phyloP scores from a whole-genome alignment of 1,140 invertebrate genomes.

The Brachionus calyciflorus region DNA sequence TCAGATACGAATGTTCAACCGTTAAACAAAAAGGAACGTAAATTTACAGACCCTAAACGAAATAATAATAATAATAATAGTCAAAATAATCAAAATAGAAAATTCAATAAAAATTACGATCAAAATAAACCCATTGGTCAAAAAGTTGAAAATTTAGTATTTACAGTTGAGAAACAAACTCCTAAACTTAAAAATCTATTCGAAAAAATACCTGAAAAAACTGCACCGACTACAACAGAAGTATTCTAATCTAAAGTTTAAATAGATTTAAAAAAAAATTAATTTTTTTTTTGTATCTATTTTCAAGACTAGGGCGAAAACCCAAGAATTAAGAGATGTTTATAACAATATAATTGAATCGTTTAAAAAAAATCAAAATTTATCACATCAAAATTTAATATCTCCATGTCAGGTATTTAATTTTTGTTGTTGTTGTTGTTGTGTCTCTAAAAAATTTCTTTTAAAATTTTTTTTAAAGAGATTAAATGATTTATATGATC shows the following conservation, averaged over 20 bases:
- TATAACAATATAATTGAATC: not conserved
- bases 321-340: not conserved
- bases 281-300: too few species aligned
- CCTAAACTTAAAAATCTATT: too few species aligned
- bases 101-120: too few species aligned
- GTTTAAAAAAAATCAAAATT: conserved; percentile 4
- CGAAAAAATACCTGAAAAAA: too few species aligned
- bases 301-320: too few species aligned
- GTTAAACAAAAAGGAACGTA: not conserved
- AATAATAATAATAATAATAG: not conserved
- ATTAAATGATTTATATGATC: conserved; percentile 15
- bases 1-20: not conserved
- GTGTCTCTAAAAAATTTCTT: not conserved
- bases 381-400: conserved; percentile 11
- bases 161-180: too few species aligned
- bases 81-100: too few species aligned
- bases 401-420: not conserved
- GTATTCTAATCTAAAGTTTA: too few species aligned
- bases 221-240: too few species aligned
- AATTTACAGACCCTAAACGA: not conserved
- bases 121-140: too few species aligned
- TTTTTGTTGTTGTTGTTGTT: not conserved
- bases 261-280: too few species aligned
- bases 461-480: not conserved
- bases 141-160: too few species aligned